Conservation (phyloP, 2,113 vertebrate genomes). For the Prolemur simus region DNA sequence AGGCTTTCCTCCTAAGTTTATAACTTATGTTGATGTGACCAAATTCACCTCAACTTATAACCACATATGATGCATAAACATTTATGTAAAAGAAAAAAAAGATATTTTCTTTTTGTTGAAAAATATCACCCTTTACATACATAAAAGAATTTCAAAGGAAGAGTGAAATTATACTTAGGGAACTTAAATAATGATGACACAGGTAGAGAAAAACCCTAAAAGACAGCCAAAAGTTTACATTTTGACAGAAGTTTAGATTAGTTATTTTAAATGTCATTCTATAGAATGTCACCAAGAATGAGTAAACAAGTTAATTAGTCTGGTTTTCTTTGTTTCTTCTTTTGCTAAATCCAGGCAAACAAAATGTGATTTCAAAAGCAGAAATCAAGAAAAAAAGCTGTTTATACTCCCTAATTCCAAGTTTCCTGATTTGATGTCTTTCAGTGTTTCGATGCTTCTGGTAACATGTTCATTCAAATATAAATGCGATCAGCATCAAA, state of each 20-base stretch:
- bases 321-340: constrained; percentile 61
- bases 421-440: constrained; percentile 67
- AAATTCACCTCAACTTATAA: not conserved
- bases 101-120: constrained; percentile 37
- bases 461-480: constrained; percentile 68
- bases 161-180: not conserved
- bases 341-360: constrained; percentile 77
- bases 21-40: not conserved
- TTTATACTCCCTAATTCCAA: constrained; percentile 68
- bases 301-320: constrained; percentile 84
- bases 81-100: not conserved
- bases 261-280: constrained; percentile 81
- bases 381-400: constrained; percentile 32
- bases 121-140: not conserved
- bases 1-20: not conserved
- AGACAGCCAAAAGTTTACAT: constrained; percentile 44
- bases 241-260: constrained; percentile 78
- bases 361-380: constrained; percentile 63
- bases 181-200: constrained; percentile 47
- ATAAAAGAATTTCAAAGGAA: constrained; percentile 50
- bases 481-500: constrained; percentile 78
- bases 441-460: constrained; percentile 50
- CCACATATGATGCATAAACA: not conserved
- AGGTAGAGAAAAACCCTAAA: constrained; percentile 50
- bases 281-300: constrained; percentile 75